Percentiles rank a stretch among this genome's conserved stretches.
These are phyloP conservation scores for Glaucidium brasilianum DNA, from an alignment of 2,113 vertebrate species.

Conservation along the genomic window DNA sequence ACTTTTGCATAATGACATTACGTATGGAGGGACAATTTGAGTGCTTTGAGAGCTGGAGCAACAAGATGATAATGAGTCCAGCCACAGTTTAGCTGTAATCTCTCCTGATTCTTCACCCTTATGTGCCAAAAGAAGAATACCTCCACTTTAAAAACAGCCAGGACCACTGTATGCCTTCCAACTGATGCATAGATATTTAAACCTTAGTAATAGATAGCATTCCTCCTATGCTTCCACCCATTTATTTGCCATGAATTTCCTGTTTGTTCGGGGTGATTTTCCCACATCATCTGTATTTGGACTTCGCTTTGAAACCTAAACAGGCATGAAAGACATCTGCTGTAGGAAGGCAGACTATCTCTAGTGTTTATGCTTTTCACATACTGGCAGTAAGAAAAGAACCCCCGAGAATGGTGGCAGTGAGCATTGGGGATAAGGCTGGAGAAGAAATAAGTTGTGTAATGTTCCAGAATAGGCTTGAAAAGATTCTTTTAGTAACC, in stretches of 20 bases:
- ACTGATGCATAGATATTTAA: background rate
- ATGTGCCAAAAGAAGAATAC: background rate
- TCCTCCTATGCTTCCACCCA: background rate
- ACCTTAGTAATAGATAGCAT: background rate
- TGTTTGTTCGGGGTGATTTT: background rate
- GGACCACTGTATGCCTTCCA: background rate
- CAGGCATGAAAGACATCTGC: background rate
- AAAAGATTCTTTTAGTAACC: constrained; percentile 12
- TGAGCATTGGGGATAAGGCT: background rate
- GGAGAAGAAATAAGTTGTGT: background rate
- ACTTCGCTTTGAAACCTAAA: background rate
- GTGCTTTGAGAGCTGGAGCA: background rate
- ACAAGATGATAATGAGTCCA: background rate
- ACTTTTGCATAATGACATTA: background rate
- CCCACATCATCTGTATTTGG: background rate
- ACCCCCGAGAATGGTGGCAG: background rate
- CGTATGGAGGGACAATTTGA: background rate
- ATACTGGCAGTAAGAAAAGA: background rate
- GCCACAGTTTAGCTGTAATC: background rate
- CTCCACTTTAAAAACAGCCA: background rate
- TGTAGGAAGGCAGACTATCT: background rate
- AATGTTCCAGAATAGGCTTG: background rate
- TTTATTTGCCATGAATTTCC: background rate
- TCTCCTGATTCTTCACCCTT: background rate
- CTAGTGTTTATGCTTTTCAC: background rate